These are phyloP conservation scores for Ophioninae sp. DNA, from an alignment of 2,888 invertebrate genomes.

Conservation along the genomic window DNA sequence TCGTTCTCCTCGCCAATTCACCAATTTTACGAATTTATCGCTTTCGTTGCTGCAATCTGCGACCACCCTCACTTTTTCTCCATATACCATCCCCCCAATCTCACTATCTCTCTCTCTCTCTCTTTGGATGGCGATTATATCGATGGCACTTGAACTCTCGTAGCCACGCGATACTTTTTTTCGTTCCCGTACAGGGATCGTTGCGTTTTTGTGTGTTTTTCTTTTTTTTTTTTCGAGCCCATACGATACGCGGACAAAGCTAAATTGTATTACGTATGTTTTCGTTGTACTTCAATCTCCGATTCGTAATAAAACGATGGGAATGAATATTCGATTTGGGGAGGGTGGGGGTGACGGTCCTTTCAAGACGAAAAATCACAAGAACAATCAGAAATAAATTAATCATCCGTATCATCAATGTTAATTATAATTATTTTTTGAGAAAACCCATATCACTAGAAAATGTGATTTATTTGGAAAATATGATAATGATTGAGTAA, in stretches of 20 bases:
- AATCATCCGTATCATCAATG: background rate
- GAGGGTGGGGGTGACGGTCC: background rate
- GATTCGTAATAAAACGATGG: background rate
- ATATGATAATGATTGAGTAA: background rate
- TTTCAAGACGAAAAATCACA: background rate
- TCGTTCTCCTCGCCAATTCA: conserved; percentile 44
- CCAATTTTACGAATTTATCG: conserved; percentile 60
- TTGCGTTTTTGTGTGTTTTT: conserved; percentile 27
- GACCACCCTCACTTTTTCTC: background rate
- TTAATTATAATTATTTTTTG: background rate
- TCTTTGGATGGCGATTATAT: conserved; percentile 51
- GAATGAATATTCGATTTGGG: background rate
- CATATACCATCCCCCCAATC: too few species aligned
- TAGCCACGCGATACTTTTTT: conserved; percentile 12
- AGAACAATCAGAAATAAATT: background rate
- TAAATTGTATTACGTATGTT: background rate
- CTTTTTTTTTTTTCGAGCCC: background rate
- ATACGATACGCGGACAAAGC: background rate
- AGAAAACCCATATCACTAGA: too few species aligned
- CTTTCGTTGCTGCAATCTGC: conserved; percentile 57
- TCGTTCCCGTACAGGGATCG: conserved; percentile 21
- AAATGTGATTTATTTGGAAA: background rate
- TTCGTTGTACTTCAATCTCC: conserved; percentile 3
- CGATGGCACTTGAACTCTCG: conserved; percentile 48
- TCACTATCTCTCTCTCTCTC: background rate